Base-by-base conservation (phyloP, 2,797 vertebrate genomes). In the Sebastiscus albofasciatus region DNA sequence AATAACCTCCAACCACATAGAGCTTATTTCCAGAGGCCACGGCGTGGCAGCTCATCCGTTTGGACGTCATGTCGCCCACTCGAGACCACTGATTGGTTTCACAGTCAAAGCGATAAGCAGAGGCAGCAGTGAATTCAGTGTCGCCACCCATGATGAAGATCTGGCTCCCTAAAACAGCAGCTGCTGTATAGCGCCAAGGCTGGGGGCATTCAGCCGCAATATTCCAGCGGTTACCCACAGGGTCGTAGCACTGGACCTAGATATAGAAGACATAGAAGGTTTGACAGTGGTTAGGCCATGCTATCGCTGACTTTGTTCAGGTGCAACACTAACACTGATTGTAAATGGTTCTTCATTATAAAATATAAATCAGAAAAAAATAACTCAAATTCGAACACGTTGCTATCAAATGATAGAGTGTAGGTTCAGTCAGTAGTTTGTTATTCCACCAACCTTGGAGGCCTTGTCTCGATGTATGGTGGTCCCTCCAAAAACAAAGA, bases 111-210 rank as follows among this genome's bases (percentile, higher is more conserved):
- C 98, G 97, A 90, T 99, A 99, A n/a, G 98, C 98, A 0, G 97
- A 97, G 1, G 97, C 97, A 0, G 98, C 98, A 0, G 98, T 98
- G 93, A 98, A 99, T 74, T 99, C 98, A 0, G 98, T 98, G 93
- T 99, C 98, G 0, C 98, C 98, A 0, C 98, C 98, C 98, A 99
- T 98, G 93, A 99, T 98, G 93, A 99, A 99, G 85, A 99, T 99
- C 93, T 99, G 98, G 89, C 97, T 98, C 82, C 98, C 98, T 49
- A 99, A 88, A 11, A 98, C 98, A 0, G 98, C 98, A 0, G 98
- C 98, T 0, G 97, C 98, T 0, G 98, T 99, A 89, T 99, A 98
- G 9, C 98, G 96, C 98, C 98, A 99, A 0, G 98, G 97, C 88
- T 99, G 98, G 0, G 98, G 98, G 80, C 98, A 99, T 75, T 98